These are phyloP conservation scores for Hyphantria cunea DNA, from an alignment of 1,140 invertebrate species.

Conservation along the genomic window DNA sequence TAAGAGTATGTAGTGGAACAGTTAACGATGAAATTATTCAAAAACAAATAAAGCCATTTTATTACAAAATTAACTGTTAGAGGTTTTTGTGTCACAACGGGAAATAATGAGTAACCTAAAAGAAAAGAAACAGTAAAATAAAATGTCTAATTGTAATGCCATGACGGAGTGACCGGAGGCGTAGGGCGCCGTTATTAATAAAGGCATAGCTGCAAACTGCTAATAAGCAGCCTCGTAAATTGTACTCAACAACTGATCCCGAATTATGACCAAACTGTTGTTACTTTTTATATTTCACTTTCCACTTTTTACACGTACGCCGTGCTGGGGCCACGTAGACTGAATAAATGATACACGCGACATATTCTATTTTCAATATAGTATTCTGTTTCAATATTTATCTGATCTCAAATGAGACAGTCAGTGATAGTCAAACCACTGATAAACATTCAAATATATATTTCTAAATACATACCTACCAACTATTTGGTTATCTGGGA, in stretches of 20 bases:
- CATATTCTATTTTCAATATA: not conserved
- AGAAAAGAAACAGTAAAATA: no score
- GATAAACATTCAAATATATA: no score
- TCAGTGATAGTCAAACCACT: no score
- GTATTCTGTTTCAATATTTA: not conserved
- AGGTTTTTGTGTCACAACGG: no score
- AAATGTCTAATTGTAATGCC: not conserved
- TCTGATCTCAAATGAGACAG: no score
- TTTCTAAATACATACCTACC: no score
- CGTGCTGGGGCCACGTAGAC: conserved; percentile 26
- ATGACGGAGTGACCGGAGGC: conserved; percentile 7
- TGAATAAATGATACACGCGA: not conserved
- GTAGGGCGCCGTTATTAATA: conserved; percentile 34
- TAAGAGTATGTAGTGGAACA: no score
- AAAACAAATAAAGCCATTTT: no score
- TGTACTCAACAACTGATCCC: conserved; percentile 57
- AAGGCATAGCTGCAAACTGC: conserved; percentile 37
- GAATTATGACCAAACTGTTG: conserved; percentile 50
- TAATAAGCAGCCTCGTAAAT: conserved; percentile 64
- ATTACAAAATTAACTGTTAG: no score
- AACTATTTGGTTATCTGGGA: no score
- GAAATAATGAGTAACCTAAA: no score
- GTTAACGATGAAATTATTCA: no score
- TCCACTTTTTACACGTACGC: conserved; percentile 59
- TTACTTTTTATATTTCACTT: conserved; percentile 76